These are phyloP conservation scores for Drosophila paracracens DNA, from an alignment of 2,888 invertebrate genomes.

Conservation along the genomic window DNA sequence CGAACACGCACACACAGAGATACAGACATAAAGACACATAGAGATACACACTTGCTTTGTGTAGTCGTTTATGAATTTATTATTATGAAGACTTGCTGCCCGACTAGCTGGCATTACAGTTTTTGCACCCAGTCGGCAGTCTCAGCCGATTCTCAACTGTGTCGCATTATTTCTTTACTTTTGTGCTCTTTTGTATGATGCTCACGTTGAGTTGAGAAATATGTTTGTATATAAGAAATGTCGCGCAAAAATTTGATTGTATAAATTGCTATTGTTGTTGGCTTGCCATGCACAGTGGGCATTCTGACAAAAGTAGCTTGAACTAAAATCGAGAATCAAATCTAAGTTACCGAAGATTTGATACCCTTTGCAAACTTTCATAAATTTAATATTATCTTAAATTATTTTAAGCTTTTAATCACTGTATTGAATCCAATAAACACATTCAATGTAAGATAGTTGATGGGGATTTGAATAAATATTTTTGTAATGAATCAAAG, in stretches of 20 bases:
- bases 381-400: background rate
- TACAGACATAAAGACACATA: constrained; percentile 4
- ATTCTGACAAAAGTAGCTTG: constrained; percentile 24
- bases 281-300: constrained; percentile 60
- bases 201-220: constrained; percentile 71
- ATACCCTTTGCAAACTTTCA: background rate
- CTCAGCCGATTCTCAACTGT: constrained; percentile 35
- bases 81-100: constrained; percentile 51
- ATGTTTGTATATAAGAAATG: constrained; percentile 47
- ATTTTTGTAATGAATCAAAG: background rate
- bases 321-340: constrained; percentile 1
- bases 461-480: background rate
- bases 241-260: constrained; percentile 51
- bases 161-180: constrained; percentile 29
- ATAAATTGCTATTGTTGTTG: constrained; percentile 39
- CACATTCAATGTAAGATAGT: background rate
- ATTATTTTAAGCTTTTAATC: background rate
- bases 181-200: constrained; percentile 67
- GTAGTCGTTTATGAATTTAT: constrained; percentile 45
- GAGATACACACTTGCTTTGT: constrained; percentile 21
- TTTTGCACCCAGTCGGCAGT: constrained; percentile 44
- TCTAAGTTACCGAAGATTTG: background rate
- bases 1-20: background rate
- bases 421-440: background rate
- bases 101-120: constrained; percentile 49